phyloP scores from a whole-genome alignment of 2,797 vertebrate species.

The Halcyon smyrnensis region DNA sequence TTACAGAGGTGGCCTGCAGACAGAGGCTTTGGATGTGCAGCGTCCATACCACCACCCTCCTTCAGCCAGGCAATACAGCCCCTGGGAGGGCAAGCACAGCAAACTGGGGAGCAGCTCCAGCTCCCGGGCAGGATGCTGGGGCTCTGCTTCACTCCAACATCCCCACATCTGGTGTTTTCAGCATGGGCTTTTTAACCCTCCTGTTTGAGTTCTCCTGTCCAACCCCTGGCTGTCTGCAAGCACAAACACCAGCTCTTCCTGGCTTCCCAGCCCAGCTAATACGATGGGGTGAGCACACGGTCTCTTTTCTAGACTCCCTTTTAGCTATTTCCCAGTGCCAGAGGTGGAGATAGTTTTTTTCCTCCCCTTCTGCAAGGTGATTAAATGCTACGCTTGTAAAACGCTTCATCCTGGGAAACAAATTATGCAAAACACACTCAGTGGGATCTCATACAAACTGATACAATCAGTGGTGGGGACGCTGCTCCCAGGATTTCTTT shows the following conservation, averaged over 20 bases:
- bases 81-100: fast-evolving
- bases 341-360: background rate
- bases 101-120: background rate
- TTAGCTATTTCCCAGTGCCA: background rate
- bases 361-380: slow-evolving; percentile 28
- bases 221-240: background rate
- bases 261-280: background rate
- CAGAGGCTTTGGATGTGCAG: background rate
- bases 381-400: slow-evolving; percentile 38
- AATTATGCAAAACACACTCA: slow-evolving; percentile 26
- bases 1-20: background rate
- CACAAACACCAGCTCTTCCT: background rate
- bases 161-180: background rate
- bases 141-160: background rate
- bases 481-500: background rate
- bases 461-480: background rate
- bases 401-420: slow-evolving; percentile 29
- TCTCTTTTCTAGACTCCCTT: background rate
- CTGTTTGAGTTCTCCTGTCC: background rate
- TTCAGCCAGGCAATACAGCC: background rate
- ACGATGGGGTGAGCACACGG: fast-evolving
- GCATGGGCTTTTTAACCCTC: background rate
- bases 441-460: background rate
- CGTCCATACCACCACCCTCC: background rate
- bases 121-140: background rate